Conservation (phyloP, 1,140 invertebrate genomes). For the Pararge aegeria region DNA sequence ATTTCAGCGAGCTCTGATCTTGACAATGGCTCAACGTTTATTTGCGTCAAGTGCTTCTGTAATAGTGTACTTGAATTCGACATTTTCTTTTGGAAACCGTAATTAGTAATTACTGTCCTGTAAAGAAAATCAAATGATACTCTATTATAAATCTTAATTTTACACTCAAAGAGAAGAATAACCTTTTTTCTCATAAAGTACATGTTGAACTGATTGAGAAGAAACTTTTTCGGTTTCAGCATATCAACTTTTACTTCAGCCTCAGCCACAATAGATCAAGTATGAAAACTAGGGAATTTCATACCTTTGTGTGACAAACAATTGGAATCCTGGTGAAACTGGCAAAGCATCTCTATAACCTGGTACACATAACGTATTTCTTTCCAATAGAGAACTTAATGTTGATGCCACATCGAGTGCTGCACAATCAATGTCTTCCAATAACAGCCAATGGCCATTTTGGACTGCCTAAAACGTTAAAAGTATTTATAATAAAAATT, state of each 20-base stretch:
- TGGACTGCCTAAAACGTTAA: slow-evolving; percentile 85
- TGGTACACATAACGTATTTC: slow-evolving; percentile 89
- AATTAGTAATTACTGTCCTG: slow-evolving; percentile 81
- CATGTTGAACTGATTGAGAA: too few species aligned
- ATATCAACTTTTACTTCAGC: too few species aligned
- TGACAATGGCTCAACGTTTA: slow-evolving; percentile 90
- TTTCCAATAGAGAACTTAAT: slow-evolving; percentile 92
- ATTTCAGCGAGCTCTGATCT: slow-evolving; percentile 86
- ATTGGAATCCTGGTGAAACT: slow-evolving; percentile 91
- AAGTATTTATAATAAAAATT: background rate
- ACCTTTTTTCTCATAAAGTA: too few species aligned
- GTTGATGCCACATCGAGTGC: slow-evolving; percentile 95
- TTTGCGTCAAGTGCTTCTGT: slow-evolving; percentile 91
- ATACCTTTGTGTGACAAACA: slow-evolving; percentile 94
- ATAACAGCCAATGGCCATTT: slow-evolving; percentile 93
- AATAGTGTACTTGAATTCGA: slow-evolving; percentile 83
- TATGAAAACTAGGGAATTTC: background rate
- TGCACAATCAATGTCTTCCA: slow-evolving; percentile 98
- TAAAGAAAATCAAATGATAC: slow-evolving; percentile 35
- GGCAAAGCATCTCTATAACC: slow-evolving; percentile 91
- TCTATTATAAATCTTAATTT: too few species aligned
- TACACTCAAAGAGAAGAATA: too few species aligned
- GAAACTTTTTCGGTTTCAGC: too few species aligned
- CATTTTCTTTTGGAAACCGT: slow-evolving; percentile 83
- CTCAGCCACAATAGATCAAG: too few species aligned